phyloP scores from a whole-genome alignment of 2,113 vertebrate genomes.

The Podiceps cristatus region DNA sequence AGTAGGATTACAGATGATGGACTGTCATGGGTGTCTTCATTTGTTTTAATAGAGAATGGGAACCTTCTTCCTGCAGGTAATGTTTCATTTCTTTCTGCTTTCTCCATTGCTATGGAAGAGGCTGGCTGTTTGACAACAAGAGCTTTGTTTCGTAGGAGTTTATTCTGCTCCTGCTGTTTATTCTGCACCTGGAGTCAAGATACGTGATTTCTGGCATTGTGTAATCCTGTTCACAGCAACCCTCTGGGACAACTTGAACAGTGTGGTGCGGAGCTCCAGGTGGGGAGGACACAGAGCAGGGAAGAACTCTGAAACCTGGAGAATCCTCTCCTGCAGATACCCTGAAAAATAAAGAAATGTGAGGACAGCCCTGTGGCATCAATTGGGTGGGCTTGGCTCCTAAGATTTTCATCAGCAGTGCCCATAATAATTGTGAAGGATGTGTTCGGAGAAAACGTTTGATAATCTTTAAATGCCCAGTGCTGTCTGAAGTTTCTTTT shows the following conservation, averaged over 20 bases:
- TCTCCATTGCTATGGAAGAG: not conserved
- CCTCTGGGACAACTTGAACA: not conserved
- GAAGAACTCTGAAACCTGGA: not conserved
- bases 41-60: not conserved
- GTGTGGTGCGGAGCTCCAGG: not conserved
- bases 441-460: not conserved
- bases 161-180: not conserved
- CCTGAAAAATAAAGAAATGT: not conserved
- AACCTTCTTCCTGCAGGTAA: not conserved
- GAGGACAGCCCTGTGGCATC: not conserved
- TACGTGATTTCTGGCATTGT: not conserved
- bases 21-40: not conserved
- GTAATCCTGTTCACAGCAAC: not conserved
- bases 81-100: not conserved
- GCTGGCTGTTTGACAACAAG: not conserved
- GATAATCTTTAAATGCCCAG: not conserved
- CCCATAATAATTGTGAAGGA: not conserved
- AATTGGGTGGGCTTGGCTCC: not conserved
- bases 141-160: not conserved
- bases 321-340: not conserved
- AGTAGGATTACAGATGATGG: not conserved
- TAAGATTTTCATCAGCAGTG: not conserved
- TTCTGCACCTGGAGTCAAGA: not conserved
- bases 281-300: not conserved
- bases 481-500: not conserved